Base-by-base conservation (phyloP, 2,797 vertebrate genomes). In the Spea hammondii region DNA sequence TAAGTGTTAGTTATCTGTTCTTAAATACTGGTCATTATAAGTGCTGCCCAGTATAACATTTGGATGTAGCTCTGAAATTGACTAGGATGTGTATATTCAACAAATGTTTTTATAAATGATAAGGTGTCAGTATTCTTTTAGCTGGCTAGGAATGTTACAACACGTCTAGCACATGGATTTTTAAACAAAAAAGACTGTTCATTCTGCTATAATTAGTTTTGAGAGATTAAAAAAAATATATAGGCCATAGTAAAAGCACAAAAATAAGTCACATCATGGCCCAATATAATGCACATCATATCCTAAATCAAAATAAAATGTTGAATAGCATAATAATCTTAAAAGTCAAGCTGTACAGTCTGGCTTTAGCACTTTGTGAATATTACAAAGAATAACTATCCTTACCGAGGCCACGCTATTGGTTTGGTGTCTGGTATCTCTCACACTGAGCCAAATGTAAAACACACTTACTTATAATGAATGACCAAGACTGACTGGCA, bases 371-470 rank as follows among this genome's bases (percentile, higher is more conserved):
- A 60, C 13, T 71, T 32, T 59, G 13, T 6, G 44, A 59, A 49
- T 71, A 76, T 67, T 76, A 67, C 68, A 72, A 76, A 65, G 73
- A 70, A 72, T 55, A 54, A 72, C 55, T 44, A 46, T 76, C 60
- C 80, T 50, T 68, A 72, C 11, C 47, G 53, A 85, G 14, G 82
- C 47, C 32, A 50, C 44, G 10, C 0, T 60, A 8, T 44, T 84
- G 32, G 14, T 76, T 14, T 17, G 78, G 76, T 86, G 60, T 11
- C 49, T 88, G 72, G 6, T 8, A 78, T 84, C 69, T 84, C 85
- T 82, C 83, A 84, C 65, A 86, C 4, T 83, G 84, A 88, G 74
- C 65, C 83, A 87, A 81, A 87, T 66, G n/a, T 84, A 86, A 88
- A 86, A 83, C 77, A 71, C 0, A 6, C 65, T 85, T 67, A 8